phyloP scores from a whole-genome alignment of 2,797 vertebrate species.

The Acrossocheilus wenchowensis region DNA sequence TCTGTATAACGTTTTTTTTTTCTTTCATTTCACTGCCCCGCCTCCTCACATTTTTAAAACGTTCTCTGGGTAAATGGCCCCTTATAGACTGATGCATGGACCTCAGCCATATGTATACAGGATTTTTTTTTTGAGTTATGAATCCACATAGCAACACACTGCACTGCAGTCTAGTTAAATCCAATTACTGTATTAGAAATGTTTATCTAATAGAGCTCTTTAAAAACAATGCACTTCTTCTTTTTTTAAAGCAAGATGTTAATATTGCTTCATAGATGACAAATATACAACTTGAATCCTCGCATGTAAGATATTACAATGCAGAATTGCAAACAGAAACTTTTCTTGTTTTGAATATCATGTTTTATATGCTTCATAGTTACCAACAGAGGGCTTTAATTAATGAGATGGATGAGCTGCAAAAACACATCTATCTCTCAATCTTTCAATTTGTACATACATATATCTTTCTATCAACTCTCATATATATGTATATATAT shows the following conservation, averaged over 20 bases:
- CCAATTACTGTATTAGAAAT: neutral
- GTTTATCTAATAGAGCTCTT: neutral
- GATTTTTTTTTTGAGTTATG: too few species aligned
- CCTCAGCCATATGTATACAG: too few species aligned
- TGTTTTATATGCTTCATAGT: constrained; percentile 15
- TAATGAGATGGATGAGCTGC: neutral
- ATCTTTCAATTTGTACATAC: neutral
- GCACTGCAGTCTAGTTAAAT: neutral
- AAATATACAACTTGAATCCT: neutral
- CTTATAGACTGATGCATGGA: too few species aligned
- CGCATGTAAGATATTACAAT: neutral
- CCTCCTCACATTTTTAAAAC: too few species aligned
- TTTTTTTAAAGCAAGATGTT: neutral
- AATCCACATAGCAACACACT: too few species aligned
- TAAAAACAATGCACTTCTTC: neutral
- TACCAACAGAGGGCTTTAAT: constrained; percentile 55
- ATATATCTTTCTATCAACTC: neutral
- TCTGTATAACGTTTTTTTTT: too few species aligned
- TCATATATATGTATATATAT: neutral
- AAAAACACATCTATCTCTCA: neutral
- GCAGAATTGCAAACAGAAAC: neutral
- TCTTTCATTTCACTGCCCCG: too few species aligned
- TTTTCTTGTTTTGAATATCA: constrained; percentile 9
- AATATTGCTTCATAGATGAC: neutral
- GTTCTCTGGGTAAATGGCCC: too few species aligned